These are phyloP conservation scores for Siniperca obscura DNA, from an alignment of 2,797 vertebrate species.

Conservation along the genomic window DNA sequence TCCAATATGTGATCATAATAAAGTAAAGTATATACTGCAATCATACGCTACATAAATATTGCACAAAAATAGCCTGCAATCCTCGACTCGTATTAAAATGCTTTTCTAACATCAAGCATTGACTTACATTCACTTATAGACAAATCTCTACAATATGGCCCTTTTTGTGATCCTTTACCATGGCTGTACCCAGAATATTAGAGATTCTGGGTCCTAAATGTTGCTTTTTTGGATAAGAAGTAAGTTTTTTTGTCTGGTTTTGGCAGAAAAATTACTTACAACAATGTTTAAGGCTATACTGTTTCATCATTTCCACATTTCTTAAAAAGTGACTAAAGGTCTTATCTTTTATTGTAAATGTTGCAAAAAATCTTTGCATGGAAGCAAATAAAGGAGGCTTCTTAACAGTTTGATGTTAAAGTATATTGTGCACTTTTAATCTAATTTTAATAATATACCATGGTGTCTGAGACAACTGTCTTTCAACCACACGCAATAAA, in stretches of 20 bases:
- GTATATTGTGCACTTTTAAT: not conserved
- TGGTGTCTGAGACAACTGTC: not conserved
- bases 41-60: not conserved
- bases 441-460: not conserved
- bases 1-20: not conserved
- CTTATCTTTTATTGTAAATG: not conserved
- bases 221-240: not conserved
- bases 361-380: not conserved
- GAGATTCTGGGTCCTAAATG: not conserved
- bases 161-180: not conserved
- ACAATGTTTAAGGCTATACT: not conserved
- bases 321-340: not conserved
- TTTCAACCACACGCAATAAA: not conserved
- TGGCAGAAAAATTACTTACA: not conserved
- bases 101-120: not conserved
- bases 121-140: not conserved
- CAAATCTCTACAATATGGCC: not conserved
- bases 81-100: not conserved
- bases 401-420: not conserved
- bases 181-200: too few species aligned
- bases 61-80: not conserved
- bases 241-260: not conserved
- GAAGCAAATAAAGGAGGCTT: not conserved
- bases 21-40: not conserved
- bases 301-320: constrained; percentile 10